Base-by-base conservation (phyloP, 2,888 invertebrate species). In the Syrphus vitripennis region DNA sequence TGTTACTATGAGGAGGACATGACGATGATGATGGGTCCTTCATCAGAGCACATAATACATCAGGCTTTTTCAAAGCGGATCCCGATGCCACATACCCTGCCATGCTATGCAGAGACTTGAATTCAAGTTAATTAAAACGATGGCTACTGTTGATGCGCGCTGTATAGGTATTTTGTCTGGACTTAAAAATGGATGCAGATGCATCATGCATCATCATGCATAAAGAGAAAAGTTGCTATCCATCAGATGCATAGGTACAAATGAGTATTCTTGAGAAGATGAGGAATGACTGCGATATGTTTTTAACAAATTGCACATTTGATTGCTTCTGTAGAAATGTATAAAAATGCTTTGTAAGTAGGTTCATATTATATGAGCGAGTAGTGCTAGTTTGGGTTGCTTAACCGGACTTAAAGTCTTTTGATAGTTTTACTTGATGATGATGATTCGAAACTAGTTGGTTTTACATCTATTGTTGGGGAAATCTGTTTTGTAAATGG, bases 101-200 rank as follows among this genome's bases (percentile, higher is more conserved):
- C n/a, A 24, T 55, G 55, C n/a, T n/a, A n/a, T 21, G 59, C 3
- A 10, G 16, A 67, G 69, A 61, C 50, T 86, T 55, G 40, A 77
- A 86, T 74, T 69, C 82, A 74, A 77, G 86, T 86, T 82, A 86
- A 86, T 86, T 86, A 86, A 86, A 86, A 81, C 77, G 82, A 77
- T 82, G 77, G 86, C 86, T 86, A 82, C 86, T 82, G 86, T 86
- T 77, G 77, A 50, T 59, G 26, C 61, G 29, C 48, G 55, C 26
- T 50, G 84, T 55, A 57, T 5, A 3, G n/a, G 1, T 24, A 12
- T 3, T 14, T 21, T 26, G 19, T 3, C 37, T 16, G 37, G n/a
- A n/a, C 29, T 14, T 4, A 5, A 50, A n/a, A 40, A 70, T 12
- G 34, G 9, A 31, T 40, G 21, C 59, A 37, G 29, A 63, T 45